Conservation (phyloP, 2,113 vertebrate species). For the Cheirogaleus medius region DNA sequence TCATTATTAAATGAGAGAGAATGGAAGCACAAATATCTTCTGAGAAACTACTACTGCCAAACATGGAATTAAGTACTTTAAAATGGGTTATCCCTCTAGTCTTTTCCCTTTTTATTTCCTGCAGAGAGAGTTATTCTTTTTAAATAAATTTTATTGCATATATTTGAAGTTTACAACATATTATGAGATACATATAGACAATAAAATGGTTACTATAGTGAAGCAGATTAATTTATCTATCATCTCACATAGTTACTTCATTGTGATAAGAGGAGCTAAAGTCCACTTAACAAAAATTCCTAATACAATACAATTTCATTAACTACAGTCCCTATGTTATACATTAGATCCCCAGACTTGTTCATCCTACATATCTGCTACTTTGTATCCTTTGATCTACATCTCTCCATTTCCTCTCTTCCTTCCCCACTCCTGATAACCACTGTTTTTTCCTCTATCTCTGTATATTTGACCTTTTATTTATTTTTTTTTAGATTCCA, state of each 20-base stretch:
- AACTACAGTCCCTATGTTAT: not conserved
- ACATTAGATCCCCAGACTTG: not conserved
- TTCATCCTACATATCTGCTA: not conserved
- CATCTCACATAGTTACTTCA: not conserved
- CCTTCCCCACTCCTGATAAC: not conserved
- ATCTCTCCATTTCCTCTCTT: not conserved
- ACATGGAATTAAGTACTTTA: not conserved
- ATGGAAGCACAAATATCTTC: not conserved
- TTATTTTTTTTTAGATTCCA: not conserved
- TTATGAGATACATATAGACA: not conserved
- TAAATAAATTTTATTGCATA: not conserved
- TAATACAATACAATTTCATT: not conserved
- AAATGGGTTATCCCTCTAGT: not conserved
- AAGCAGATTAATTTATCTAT: not conserved
- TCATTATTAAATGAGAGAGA: not conserved
- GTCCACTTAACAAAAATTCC: not conserved
- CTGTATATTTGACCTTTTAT: not conserved
- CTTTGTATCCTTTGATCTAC: not conserved
- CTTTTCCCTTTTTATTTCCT: not conserved
- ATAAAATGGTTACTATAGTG: not conserved
- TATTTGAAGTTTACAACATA: not conserved
- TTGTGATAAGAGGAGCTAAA: not conserved
- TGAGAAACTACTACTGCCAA: not conserved
- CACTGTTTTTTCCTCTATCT: not conserved
- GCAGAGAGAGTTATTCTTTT: not conserved